Base-by-base conservation (phyloP, 2,113 vertebrate genomes). In the Actinemys pallida region DNA sequence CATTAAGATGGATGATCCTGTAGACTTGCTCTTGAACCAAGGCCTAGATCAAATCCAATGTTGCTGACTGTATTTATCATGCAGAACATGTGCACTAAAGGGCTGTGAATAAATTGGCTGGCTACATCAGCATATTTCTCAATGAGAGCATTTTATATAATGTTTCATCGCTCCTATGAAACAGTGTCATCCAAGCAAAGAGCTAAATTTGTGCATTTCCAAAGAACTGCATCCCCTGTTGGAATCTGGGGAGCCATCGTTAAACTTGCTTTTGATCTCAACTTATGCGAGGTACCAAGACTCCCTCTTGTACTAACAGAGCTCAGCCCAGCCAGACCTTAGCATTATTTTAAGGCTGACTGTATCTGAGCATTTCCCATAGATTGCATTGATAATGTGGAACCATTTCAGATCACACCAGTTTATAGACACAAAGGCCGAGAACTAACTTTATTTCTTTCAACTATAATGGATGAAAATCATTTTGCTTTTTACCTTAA, bases 361-460 rank as follows among this genome's bases (percentile, higher is more conserved):
- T 24, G 20, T 57, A 83, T 81, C 59, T 62, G 24, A 65, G 49
- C 57, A 95, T 92, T 91, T 81, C 79, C 65, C 39, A 3, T 53
- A 90, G 79, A 79, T 92, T 90, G 65, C 8, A 79, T 72, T 53
- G 89, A 88, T 57, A 22, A 29, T 78, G 39, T 52, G 85, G 90
- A 95, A 65, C 57, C 88, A 81, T 91, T 95, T 87, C 90, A 91
- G 79, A 69, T 78, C 47, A 86, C 56, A 47, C 75, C 92, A 65
- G 45, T 90, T 94, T 93, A 83, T 56, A 89, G 56, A 78, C 62
- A 17, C 65, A 62, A 90, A 93, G 89, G 57, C 85, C 45, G 3
- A 35, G 95, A 92, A 94, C 94, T 94, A 95, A 94, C 78, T 90
- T 95, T 75, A 62, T 86, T 96, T 93, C 88, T 95, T 72, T 89